A percentile compares a stretch with the other conserved stretches of the same genome.
phyloP scores from a whole-genome alignment of 2,797 vertebrate species.

The Ctenopoma kingsleyae region DNA sequence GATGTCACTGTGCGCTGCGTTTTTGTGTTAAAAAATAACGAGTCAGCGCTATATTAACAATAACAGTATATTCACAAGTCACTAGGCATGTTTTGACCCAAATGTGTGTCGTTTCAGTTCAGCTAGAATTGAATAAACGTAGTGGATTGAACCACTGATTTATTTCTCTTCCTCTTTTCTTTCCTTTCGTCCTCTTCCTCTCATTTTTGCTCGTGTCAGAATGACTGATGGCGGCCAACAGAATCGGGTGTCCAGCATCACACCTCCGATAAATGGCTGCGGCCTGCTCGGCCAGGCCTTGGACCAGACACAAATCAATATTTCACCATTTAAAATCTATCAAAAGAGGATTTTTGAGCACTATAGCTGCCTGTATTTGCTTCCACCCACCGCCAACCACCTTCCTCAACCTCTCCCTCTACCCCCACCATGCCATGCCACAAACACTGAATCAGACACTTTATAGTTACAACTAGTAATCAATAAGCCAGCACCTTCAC shows the following conservation, averaged over 20 bases:
- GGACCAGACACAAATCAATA: slow-evolving; percentile 93
- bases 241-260: slow-evolving; percentile 71
- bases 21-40: slow-evolving; percentile 25
- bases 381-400: slow-evolving; percentile 27
- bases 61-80: slow-evolving; percentile 10
- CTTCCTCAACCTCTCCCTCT: slow-evolving; percentile 15
- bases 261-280: slow-evolving; percentile 72
- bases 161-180: slow-evolving; percentile 58
- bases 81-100: slow-evolving; percentile 3
- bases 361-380: slow-evolving; percentile 48
- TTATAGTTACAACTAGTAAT: slow-evolving; percentile 80
- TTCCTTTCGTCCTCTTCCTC: slow-evolving; percentile 53
- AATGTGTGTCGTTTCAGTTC: slow-evolving; percentile 18
- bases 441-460: slow-evolving; percentile 81
- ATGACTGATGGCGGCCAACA: slow-evolving; percentile 90
- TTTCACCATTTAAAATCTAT: slow-evolving; percentile 98
- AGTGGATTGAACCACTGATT: slow-evolving; percentile 54
- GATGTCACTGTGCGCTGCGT: slow-evolving; percentile 27
- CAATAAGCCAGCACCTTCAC: slow-evolving; percentile 83
- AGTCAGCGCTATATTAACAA: slow-evolving; percentile 2
- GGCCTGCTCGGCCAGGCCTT: slow-evolving; percentile 72
- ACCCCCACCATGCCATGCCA: slow-evolving; percentile 32
- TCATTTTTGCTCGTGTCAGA: slow-evolving; percentile 77
- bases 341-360: slow-evolving; percentile 79
- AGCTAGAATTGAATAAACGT: slow-evolving; percentile 22